Evolutionary conservation across 2,888 invertebrate genomes (phyloP), one percentile per base, ranked within the genome.

Genomic region (Drosophila seclusa): DNA sequence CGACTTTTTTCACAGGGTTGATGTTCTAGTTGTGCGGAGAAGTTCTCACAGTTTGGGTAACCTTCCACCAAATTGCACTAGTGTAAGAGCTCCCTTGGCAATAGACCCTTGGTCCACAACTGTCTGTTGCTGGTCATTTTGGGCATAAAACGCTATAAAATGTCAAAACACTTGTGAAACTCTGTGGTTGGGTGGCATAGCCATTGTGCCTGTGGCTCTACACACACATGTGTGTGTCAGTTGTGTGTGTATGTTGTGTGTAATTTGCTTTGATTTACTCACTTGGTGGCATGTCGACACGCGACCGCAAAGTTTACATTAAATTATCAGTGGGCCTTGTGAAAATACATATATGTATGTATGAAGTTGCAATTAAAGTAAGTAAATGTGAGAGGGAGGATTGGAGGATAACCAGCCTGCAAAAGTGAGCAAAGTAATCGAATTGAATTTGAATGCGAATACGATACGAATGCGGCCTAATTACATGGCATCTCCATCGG

Each of bases 281-380:
- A 63, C 70, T 63, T 60, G 76, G 48, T 27, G 59, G 66, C 34
- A 59, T 11, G 49, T 50, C 67, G 87, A 68, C 86, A 89, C 86
- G 89, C 82, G 86, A 80, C 89, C 83, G 68, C 81, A 85, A 87
- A 82, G 87, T 89, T 85, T 85, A 89, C 85, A 89, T 89, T 87
- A 83, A 85, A 85, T 87, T 82, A 85, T 76, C 68, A 74, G 49
- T 54, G 61, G 34, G 68, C 53, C 58, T 55, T 75, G 74, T 71
- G 72, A 63, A 82, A 77, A 79, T 62, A 63, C n/a, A 70, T 52
- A 58, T 27, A 48, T 52, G 11, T 6, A 18, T 5, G 24, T 34
- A 36, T 36, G 2, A 18, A 70, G 68, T 74, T 72, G 68, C 36
- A 63, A 71, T 77, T 59, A 70, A 65, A 59, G 58, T 48, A 53